Conservation (phyloP, 2,888 invertebrate genomes). For the Melieria picta region DNA sequence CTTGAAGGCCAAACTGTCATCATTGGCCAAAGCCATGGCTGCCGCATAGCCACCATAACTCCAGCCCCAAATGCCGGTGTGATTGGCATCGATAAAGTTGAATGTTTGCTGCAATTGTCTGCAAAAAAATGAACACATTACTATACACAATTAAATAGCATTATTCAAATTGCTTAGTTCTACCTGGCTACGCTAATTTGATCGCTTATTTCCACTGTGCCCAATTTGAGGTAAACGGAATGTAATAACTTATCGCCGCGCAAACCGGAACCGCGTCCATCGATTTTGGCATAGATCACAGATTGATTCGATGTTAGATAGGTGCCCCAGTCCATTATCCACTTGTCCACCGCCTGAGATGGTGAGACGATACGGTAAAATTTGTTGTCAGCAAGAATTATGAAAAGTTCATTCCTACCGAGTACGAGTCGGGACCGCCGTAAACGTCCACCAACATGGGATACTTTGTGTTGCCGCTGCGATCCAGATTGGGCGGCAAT, state of each 20-base stretch:
- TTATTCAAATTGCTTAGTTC: conserved; percentile 11
- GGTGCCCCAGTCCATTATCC: conserved; percentile 86
- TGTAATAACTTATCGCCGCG: conserved; percentile 86
- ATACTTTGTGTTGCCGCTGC: conserved; percentile 75
- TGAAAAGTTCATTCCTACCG: conserved; percentile 70
- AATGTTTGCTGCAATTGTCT: conserved; percentile 70
- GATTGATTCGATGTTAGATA: conserved; percentile 86
- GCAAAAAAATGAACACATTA: conserved; percentile 49
- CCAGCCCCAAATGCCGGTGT: conserved; percentile 98
- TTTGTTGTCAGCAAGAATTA: neutral
- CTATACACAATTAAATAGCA: neutral
- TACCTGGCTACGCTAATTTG: conserved; percentile 83
- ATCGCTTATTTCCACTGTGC: conserved; percentile 90
- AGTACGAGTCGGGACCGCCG: conserved; percentile 90
- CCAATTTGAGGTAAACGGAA: conserved; percentile 83
- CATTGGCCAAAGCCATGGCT: conserved; percentile 85
- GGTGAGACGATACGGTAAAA: neutral
- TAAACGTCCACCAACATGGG: conserved; percentile 90
- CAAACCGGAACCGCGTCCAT: conserved; percentile 89
- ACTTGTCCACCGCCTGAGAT: conserved; percentile 71
- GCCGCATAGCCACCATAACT: conserved; percentile 97
- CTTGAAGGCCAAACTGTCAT: conserved; percentile 79
- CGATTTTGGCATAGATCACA: conserved; percentile 88
- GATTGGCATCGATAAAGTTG: conserved; percentile 77
- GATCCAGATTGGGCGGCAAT: conserved; percentile 77